phyloP scores from a whole-genome alignment of 1,140 invertebrate species.

The Zaprionus tsacasi region DNA sequence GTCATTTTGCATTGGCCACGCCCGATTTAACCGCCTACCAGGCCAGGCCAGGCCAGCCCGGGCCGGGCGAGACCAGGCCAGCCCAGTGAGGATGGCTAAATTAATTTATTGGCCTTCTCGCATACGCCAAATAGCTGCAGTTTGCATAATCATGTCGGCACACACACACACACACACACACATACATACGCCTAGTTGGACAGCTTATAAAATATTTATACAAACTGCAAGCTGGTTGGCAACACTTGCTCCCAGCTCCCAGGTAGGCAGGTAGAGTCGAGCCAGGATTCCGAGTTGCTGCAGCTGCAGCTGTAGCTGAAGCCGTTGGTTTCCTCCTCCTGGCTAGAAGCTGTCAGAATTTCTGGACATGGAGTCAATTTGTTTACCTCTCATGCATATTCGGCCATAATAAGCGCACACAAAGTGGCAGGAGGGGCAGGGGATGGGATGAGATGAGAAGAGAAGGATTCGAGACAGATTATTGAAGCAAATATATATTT shows the following conservation, averaged over 20 bases:
- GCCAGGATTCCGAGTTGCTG: neutral
- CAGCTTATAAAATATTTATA: constrained; percentile 78
- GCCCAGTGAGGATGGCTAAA: constrained; percentile 47
- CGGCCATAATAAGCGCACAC: constrained; percentile 14
- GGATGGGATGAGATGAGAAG: neutral
- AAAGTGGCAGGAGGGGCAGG: neutral
- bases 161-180: constrained; percentile 17
- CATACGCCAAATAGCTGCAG: constrained; percentile 77
- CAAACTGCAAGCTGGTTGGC: constrained; percentile 66
- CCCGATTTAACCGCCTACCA: constrained; percentile 19
- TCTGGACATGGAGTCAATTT: constrained; percentile 44
- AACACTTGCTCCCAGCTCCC: constrained; percentile 51
- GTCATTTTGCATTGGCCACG: constrained; percentile 36
- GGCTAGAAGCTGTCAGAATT: constrained; percentile 9
- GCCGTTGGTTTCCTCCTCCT: neutral
- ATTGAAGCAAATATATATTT: neutral
- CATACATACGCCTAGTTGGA: constrained; percentile 23
- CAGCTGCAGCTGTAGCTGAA: constrained; percentile 1
- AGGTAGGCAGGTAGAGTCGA: no score
- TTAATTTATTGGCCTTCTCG: constrained; percentile 79
- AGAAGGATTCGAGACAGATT: neutral
- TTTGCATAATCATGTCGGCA: constrained; percentile 72
- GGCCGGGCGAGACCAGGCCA: constrained; percentile 20
- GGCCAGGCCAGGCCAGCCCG: constrained; percentile 24
- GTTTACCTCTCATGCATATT: constrained; percentile 38